Evolutionary conservation across 1,140 invertebrate species (phyloP), one percentile per base, ranked within the genome.

Genomic region (Trachelipus rathkii): DNA sequence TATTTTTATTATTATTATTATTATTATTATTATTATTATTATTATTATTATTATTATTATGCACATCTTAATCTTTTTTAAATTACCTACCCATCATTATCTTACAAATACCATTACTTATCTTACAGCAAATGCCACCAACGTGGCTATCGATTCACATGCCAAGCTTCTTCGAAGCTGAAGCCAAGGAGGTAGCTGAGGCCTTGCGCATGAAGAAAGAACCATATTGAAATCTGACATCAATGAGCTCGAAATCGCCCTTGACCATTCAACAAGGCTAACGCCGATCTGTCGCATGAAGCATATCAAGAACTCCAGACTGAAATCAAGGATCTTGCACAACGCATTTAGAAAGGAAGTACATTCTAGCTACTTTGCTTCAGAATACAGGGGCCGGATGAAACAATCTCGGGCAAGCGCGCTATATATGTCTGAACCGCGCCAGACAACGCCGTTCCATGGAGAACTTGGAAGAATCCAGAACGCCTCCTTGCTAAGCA

Each of bases 131-230:
- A 99, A 90, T 99, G 99, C 87, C 97, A 99, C 89, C 96, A 99
- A 88, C 93, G 97, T 81, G n/a, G 95, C 96, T 77, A 91, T 99
- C 84, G 97, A 99, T 87, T 97, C 96, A n/a, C 82, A 98, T 99
- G 95, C 96, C n/a, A 99, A 89, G 96, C 96, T 82, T 96, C 94
- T 83, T 99, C 81, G 97, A 99, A 89, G 95, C 96, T 84, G 97
- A 99, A 88, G 93, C 96, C 84, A 97, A 98, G 89, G 96, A 96
- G 83, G 99, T 99, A 87, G 95, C 95, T 88, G 97, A 99, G 89
- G 96, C 97, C 81, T 90, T 98, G 82, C 93, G 96, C 87, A 94
- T 98, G 92, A 99, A 99, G 93, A 99, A 99, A 93, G 99, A 99
- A 89, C 89, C n/a, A n/a, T n/a, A n/a, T n/a, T 99, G 83, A 97